Conservation (phyloP, 2,797 vertebrate species). For the Smutsia gigantea region DNA sequence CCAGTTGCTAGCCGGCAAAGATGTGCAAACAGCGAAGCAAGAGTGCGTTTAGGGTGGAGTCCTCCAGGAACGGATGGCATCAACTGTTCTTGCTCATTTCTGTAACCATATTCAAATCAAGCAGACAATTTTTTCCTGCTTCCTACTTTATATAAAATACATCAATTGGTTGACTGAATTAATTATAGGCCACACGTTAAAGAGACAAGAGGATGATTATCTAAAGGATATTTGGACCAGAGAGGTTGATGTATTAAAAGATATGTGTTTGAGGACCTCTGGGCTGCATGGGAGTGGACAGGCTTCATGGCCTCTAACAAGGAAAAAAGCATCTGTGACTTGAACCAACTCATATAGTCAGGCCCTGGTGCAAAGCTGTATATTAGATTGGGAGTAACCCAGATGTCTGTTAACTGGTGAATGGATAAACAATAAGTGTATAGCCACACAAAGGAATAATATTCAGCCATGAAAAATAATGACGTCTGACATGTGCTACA, state of each 20-base stretch:
- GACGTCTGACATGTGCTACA: rapidly evolving
- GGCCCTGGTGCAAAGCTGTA: background rate
- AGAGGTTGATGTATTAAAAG: background rate
- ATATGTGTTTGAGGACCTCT: background rate
- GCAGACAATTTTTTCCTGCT: background rate
- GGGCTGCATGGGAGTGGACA: background rate
- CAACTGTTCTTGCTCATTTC: background rate
- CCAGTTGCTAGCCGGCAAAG: background rate
- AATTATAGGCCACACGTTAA: background rate
- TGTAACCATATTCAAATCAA: background rate
- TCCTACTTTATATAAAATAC: background rate
- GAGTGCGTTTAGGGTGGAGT: rapidly evolving
- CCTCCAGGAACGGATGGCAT: too few species aligned
- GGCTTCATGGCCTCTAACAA: background rate
- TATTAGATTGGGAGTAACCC: background rate
- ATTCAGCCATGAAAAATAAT: background rate
- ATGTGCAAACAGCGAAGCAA: background rate
- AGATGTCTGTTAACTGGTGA: background rate
- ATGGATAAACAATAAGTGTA: background rate
- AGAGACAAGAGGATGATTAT: background rate
- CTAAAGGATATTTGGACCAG: background rate
- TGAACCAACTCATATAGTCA: background rate
- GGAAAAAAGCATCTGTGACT: background rate
- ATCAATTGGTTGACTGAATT: background rate
- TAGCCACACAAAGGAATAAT: rapidly evolving